Evolutionary conservation across 37 sponge, comb jelly and placozoan genomes (phyloP).

Genomic region (Cliona cf. orientalis): DNA sequence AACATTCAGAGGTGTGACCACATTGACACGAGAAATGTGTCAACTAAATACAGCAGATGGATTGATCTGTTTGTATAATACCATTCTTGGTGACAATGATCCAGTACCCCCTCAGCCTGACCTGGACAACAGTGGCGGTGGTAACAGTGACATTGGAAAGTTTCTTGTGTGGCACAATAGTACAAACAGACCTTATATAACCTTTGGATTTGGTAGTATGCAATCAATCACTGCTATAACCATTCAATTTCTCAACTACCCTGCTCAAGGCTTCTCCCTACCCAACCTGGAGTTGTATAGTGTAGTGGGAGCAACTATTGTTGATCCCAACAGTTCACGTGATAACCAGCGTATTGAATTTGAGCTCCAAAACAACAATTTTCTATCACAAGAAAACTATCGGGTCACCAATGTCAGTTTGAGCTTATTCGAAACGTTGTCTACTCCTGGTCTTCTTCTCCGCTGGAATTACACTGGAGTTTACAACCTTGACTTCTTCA

Average conservation of each 20-base stretch:
- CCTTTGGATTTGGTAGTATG: not conserved
- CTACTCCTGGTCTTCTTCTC: no score
- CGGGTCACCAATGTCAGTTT: constrained; percentile 3
- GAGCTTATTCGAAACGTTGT: not conserved
- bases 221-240: constrained; percentile 12
- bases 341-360: not conserved
- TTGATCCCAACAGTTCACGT: not conserved
- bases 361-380: constrained; percentile 12
- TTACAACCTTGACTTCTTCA: constrained; percentile 29
- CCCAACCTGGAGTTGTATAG: constrained; percentile 23
- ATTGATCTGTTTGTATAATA: no score
- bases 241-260: constrained; percentile 40
- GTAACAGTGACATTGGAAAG: not conserved
- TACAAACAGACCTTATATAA: not conserved
- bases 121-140: not conserved
- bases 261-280: constrained; percentile 19
- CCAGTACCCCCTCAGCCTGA: not conserved
- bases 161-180: not conserved
- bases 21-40: no score
- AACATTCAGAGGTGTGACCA: no score
- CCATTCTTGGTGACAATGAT: not conserved
- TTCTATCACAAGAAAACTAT: constrained; percentile 8
- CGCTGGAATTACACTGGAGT: constrained; percentile 12
- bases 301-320: not conserved
- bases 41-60: no score